phyloP scores from a whole-genome alignment of 2,888 invertebrate genomes.

The Ramazzottius varieornatus region DNA sequence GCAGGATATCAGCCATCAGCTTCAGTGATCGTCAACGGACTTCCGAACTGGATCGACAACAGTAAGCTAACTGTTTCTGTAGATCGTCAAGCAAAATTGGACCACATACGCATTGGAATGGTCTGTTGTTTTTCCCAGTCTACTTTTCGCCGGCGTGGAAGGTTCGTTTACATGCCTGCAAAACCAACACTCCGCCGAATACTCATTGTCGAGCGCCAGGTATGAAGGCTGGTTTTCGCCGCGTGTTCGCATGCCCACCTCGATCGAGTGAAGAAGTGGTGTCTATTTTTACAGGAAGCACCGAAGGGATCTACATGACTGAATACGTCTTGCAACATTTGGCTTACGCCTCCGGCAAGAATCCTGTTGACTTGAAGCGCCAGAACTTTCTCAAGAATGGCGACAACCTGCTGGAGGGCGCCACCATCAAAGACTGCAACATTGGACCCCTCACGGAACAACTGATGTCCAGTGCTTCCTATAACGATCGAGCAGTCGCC shows the following conservation, averaged over 20 bases:
- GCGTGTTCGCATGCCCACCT: too few species aligned
- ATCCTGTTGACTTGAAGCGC: conserved; percentile 17
- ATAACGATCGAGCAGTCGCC: conserved; percentile 13
- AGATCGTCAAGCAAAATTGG: too few species aligned
- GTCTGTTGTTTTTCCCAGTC: not conserved
- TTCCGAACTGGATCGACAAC: too few species aligned
- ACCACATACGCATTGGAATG: too few species aligned
- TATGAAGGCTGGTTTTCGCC: conserved; percentile 8
- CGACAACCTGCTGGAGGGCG: not conserved
- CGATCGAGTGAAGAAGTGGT: too few species aligned
- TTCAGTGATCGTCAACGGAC: too few species aligned
- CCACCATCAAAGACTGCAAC: not conserved
- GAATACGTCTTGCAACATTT: conserved; percentile 26
- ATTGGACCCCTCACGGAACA: conserved; percentile 13
- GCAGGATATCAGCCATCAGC: too few species aligned
- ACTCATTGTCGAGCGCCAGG: conserved; percentile 47
- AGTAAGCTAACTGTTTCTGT: too few species aligned
- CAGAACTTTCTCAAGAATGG: not conserved
- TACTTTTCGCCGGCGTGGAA: not conserved
- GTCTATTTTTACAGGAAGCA: conserved; percentile 14
- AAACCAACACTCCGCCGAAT: conserved; percentile 28
- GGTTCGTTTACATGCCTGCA: not conserved
- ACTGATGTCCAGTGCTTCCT: conserved; percentile 14
- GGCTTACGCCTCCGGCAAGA: conserved; percentile 19
- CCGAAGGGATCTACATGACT: conserved; percentile 22